Base-by-base conservation (phyloP, 2,888 invertebrate genomes). In the Harpagoxenus sublaevis region DNA sequence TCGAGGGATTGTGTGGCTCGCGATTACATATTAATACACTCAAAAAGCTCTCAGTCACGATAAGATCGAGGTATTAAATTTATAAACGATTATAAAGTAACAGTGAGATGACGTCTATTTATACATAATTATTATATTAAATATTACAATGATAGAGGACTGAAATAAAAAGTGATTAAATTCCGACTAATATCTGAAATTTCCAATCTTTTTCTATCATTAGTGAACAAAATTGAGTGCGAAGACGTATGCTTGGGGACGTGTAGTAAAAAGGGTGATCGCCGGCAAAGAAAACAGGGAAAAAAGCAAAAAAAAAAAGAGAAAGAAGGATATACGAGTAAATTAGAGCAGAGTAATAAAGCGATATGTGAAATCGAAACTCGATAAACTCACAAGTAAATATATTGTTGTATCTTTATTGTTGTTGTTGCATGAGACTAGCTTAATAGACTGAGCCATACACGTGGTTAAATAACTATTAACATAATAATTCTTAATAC, bases 391-490 rank as follows among this genome's bases (percentile, higher is more conserved):
- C 90, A 91, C 90, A 92, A 93, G 92, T 92, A 93, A 94, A 94
- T 92, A 94, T 93, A 94, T 93, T 93, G 94, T 94, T 94, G 93
- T 94, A 93, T 92, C 92, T 94, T 92, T 93, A 92, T 93, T 94
- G 92, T 94, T 94, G 93, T 94, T 94, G 92, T 94, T 94, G 94
- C 94, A 94, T 94, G 94, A 93, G 92, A 94, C 92, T 94, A 94
- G 94, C 92, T 89, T 93, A 93, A 94, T 94, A 94, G 94, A 94
- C 94, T 94, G 94, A 94, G 92, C 94, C 93, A 93, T 92, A 92
- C 87, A 88, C 81, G 87, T 94, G 94, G 92, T 94, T 93, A 91
- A 92, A 93, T 92, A 93, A 93, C 91, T 93, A 93, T 93, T 93
- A 93, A 92, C 92, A 89, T 93, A 94, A 92, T 93, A 92, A 91